phyloP scores from a whole-genome alignment of 2,797 vertebrate species.

The Pseudomugil gertrudae region DNA sequence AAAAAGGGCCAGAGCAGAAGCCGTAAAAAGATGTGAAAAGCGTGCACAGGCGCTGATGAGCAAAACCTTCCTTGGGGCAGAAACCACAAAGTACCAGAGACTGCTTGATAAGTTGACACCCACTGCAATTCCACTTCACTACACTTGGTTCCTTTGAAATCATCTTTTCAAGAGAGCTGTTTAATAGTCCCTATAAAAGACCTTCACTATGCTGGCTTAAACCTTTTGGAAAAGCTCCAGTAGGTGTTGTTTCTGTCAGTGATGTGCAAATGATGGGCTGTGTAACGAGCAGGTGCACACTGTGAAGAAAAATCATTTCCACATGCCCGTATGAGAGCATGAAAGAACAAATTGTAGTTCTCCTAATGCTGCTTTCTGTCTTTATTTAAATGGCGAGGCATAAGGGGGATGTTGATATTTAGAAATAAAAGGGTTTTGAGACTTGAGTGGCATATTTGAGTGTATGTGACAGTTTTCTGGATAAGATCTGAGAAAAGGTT shows the following conservation, averaged over 20 bases:
- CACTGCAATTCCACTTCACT: conserved; percentile 39
- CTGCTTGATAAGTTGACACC: conserved; percentile 48
- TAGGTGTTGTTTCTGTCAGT: conserved; percentile 53
- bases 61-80: conserved; percentile 31
- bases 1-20: conserved; percentile 56
- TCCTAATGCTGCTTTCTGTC: neutral
- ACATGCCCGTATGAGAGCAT: conserved; percentile 49
- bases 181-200: conserved; percentile 65
- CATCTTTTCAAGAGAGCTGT: conserved; percentile 51
- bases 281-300: conserved; percentile 69
- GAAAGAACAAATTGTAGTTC: conserved; percentile 21
- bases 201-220: conserved; percentile 30
- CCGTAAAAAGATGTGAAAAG: conserved; percentile 54
- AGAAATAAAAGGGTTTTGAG: neutral
- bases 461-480: neutral
- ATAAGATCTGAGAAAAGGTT: neutral
- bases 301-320: conserved; percentile 49
- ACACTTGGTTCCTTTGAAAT: conserved; percentile 47
- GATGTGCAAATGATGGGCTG: conserved; percentile 71
- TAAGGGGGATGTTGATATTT: conserved; percentile 3
- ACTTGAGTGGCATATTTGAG: neutral
- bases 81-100: conserved; percentile 51
- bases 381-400: conserved; percentile 3
- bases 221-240: conserved; percentile 57
- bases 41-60: conserved; percentile 58